These are phyloP conservation scores for Pungitius pungitius DNA, from an alignment of 2,113 vertebrate genomes.

Conservation along the genomic window DNA sequence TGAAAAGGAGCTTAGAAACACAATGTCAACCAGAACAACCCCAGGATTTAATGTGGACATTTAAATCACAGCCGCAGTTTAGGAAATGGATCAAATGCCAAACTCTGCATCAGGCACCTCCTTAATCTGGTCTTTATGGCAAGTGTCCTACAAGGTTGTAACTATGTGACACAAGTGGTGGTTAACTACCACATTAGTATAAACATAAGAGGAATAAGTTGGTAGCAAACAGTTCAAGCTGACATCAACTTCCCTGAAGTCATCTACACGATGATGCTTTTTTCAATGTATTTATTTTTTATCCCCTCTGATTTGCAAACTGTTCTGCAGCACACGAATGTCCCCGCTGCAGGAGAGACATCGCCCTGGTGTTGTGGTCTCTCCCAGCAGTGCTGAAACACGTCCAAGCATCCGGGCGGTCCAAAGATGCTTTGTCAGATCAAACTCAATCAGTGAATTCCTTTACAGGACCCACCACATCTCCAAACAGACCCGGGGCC, in stretches of 20 bases:
- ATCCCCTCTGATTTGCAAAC: background rate
- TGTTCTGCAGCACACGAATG: conserved; percentile 40
- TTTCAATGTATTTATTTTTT: background rate
- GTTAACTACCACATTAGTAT: background rate
- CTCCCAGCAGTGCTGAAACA: conserved; percentile 78
- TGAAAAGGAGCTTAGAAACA: background rate
- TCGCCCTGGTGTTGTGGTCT: conserved; percentile 75
- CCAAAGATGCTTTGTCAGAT: conserved; percentile 85
- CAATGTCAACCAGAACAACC: background rate
- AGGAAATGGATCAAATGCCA: background rate
- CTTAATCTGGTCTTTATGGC: background rate
- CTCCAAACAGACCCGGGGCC: conserved; percentile 79
- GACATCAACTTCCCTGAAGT: background rate
- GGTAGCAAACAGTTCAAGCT: background rate
- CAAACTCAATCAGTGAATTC: conserved; percentile 84
- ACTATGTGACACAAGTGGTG: background rate
- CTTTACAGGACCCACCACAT: conserved; percentile 81
- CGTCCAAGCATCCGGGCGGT: conserved; percentile 82
- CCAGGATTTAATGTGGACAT: background rate
- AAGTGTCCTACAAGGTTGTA: background rate
- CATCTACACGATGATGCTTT: background rate
- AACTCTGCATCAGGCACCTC: background rate
- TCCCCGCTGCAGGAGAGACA: conserved; percentile 62
- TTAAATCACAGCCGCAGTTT: background rate
- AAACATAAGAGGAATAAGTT: background rate